A percentile compares a stretch with the other conserved stretches of the same genome.
phyloP scores from a whole-genome alignment of 2,888 invertebrate species.

The Caenorhabditis doughertyi region DNA sequence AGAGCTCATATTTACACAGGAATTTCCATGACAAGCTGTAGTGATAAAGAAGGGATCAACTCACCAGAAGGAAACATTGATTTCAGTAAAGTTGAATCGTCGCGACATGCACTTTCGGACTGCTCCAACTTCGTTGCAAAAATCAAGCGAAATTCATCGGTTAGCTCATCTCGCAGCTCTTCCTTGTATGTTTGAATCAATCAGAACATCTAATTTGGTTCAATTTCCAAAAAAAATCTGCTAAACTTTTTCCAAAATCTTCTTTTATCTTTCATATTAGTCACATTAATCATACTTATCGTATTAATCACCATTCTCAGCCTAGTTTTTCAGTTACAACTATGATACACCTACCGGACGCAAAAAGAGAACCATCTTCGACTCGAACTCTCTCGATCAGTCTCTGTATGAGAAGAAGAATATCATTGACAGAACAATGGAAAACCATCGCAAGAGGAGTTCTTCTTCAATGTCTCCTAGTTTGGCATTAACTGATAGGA shows the following conservation, averaged over 20 bases:
- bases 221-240: not conserved
- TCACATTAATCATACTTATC: no score
- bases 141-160: conserved; percentile 33
- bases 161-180: conserved; percentile 51
- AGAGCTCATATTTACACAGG: conserved; percentile 5
- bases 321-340: conserved; percentile 46
- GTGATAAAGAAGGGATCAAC: not conserved
- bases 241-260: no score
- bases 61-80: not conserved
- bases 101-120: conserved; percentile 46
- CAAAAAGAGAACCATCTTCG: conserved; percentile 38
- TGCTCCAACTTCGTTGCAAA: conserved; percentile 60
- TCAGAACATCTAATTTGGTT: no score
- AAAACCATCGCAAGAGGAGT: conserved; percentile 36
- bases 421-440: not conserved
- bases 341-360: conserved; percentile 58
- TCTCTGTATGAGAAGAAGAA: conserved; percentile 43
- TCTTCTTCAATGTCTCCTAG: conserved; percentile 39
- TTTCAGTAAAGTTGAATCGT: conserved; percentile 27
- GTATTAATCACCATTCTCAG: not conserved
- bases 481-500: conserved; percentile 31
- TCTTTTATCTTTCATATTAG: no score
- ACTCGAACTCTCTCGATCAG: conserved; percentile 30
- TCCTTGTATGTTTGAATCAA: conserved; percentile 33
- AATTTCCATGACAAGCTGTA: conserved; percentile 43